Percentiles rank a stretch among this genome's conserved stretches.
Evolutionary conservation across 2,888 invertebrate species (phyloP).

Genomic region (Pseudococcus longispinus): DNA sequence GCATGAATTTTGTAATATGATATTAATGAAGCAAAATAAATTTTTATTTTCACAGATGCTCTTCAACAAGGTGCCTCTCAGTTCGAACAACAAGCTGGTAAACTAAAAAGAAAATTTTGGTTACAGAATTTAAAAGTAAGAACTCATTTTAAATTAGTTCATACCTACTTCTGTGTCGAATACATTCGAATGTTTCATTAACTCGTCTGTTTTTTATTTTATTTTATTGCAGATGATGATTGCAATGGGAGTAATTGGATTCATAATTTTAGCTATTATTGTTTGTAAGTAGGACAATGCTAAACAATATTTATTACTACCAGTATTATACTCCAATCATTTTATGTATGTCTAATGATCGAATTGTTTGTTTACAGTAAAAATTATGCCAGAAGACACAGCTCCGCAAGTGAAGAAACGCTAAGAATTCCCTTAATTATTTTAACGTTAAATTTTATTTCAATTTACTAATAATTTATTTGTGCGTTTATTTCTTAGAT

Average conservation of each 20-base stretch:
- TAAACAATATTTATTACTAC: background rate
- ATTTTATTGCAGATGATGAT: conserved; percentile 81
- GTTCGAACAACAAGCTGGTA: conserved; percentile 96
- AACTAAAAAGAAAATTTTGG: conserved; percentile 96
- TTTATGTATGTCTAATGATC: background rate
- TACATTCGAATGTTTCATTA: background rate
- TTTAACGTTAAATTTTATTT: conserved; percentile 44
- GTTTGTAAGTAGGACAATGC: conserved; percentile 75
- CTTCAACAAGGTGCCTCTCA: conserved; percentile 93
- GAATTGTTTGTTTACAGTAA: conserved; percentile 19
- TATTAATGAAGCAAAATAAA: background rate
- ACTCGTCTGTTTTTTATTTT: background rate
- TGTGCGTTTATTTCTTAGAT: conserved; percentile 54
- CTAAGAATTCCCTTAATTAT: conserved; percentile 35
- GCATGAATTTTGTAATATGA: background rate
- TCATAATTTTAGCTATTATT: conserved; percentile 82
- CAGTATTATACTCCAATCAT: too few species aligned
- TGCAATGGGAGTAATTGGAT: conserved; percentile 84
- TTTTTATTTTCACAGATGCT: conserved; percentile 72
- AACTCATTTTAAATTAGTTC: background rate
- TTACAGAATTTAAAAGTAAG: conserved; percentile 91
- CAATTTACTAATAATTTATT: conserved; percentile 51
- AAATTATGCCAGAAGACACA: conserved; percentile 48
- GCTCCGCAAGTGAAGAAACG: background rate
- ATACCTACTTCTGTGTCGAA: background rate